Base-by-base conservation (phyloP, 2,888 invertebrate genomes). In the Molorchus minor region DNA sequence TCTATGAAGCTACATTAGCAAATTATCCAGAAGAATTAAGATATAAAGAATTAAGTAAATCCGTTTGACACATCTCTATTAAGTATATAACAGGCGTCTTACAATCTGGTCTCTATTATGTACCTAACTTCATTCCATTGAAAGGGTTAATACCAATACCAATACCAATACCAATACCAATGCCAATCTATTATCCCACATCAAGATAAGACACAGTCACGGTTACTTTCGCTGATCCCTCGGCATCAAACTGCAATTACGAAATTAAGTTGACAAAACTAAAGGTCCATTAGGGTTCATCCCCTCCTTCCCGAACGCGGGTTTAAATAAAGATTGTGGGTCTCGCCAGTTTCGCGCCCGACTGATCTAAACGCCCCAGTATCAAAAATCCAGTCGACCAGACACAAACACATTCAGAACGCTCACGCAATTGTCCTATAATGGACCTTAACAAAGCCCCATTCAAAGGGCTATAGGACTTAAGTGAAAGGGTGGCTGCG, bases 401-500 rank as follows among this genome's bases (percentile, higher is more conserved):
- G 71, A 71, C 74, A 74, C 72, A 71, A 74, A 75, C 72, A 73
- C 75, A 77, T 77, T 77, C 73, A 73, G 49, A 63, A 60, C 60
- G 63, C 58, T 58, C 45, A 47, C 74, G 75, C 78, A 78, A 77
- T 78, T 76, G 77, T 75, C 76, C 72, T 72, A 78, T 78, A 79
- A 79, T 79, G 75, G 77, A 71, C 69, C 75, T 69, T 58, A 75
- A 77, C 77, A 77, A 75, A 77, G 74, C 57, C 53, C 60, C 21
- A 60, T 62, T 65, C 58, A 58, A 29, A 35, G 43, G 25, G 52
- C 51, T 47, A 56, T 57, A 58, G 51, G 56, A 45, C 46, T 45
- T 56, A 45, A 61, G 64, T 75, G 73, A 78, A 78, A 77, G 78
- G 78, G 78, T 78, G 77, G 77, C 65, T 76, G 74, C 71, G 73